These are phyloP conservation scores for Odontophorus gujanensis DNA, from an alignment of 2,113 vertebrate genomes.

Conservation along the genomic window DNA sequence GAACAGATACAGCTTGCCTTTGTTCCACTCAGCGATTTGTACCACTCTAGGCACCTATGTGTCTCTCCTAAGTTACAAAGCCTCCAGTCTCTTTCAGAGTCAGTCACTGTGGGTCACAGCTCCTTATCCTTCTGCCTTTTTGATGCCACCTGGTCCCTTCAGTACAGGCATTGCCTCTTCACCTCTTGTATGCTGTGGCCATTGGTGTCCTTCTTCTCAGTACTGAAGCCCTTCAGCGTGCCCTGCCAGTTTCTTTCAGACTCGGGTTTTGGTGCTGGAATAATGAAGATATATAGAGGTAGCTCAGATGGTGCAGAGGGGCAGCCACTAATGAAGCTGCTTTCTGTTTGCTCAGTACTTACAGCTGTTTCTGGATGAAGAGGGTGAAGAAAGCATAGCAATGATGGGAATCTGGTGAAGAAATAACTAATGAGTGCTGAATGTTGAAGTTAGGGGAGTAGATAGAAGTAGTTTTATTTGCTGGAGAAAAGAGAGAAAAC, in stretches of 20 bases:
- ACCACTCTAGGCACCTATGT: not conserved
- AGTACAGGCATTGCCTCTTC: not conserved
- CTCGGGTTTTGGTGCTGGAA: not conserved
- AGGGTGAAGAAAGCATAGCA: not conserved
- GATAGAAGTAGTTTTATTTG: not conserved
- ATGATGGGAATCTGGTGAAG: not conserved
- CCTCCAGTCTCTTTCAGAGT: not conserved
- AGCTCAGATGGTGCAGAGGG: not conserved
- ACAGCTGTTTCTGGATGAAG: not conserved
- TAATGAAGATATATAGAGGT: not conserved
- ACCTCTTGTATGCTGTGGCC: not conserved
- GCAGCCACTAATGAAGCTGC: not conserved
- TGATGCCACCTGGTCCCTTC: not conserved
- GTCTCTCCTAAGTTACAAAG: not conserved
- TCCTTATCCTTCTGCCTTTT: not conserved
- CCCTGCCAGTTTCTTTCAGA: not conserved
- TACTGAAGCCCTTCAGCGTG: rapidly evolving
- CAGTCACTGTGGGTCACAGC: rapidly evolving
- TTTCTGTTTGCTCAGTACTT: not conserved
- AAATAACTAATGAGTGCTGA: not conserved
- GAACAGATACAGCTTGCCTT: not conserved
- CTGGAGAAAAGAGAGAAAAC: not conserved
- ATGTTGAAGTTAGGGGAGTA: not conserved
- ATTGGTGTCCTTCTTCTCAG: not conserved
- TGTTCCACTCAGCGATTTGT: not conserved